These are phyloP conservation scores for Anolis sagrei DNA, from an alignment of 2,113 vertebrate genomes.

Conservation along the genomic window DNA sequence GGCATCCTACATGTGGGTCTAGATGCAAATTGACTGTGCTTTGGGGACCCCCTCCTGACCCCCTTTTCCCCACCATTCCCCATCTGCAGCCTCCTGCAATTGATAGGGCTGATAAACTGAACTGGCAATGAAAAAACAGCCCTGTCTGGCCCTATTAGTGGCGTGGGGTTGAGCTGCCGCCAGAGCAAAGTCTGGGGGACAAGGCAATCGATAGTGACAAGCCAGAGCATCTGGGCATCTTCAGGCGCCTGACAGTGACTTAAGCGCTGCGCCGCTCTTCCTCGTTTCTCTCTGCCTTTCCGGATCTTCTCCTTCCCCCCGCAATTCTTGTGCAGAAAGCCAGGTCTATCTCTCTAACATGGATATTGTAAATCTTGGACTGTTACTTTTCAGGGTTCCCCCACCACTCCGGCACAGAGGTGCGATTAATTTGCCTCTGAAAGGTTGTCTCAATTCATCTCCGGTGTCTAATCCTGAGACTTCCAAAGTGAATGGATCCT, in stretches of 20 bases:
- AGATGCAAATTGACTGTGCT: neutral
- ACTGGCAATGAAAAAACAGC: neutral
- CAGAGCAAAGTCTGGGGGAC: neutral
- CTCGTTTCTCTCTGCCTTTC: neutral
- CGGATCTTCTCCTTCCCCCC: neutral
- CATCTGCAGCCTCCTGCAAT: neutral
- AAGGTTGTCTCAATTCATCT: neutral
- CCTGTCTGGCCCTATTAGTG: slow-evolving; percentile 27
- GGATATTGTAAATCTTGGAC: too few relatives aligned
- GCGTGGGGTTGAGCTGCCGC: neutral
- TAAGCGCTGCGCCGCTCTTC: neutral
- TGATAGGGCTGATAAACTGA: neutral
- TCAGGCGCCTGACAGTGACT: neutral
- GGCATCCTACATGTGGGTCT: neutral
- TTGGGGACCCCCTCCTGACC: neutral
- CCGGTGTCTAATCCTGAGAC: too few relatives aligned
- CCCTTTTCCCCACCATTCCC: neutral
- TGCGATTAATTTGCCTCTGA: neutral
- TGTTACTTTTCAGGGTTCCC: neutral
- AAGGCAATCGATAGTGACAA: neutral
- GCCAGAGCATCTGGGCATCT: neutral
- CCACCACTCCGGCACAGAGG: too few relatives aligned
- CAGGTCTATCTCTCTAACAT: neutral
- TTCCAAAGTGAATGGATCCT: too few relatives aligned
- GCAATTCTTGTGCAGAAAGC: neutral